A percentile compares a stretch with the other conserved stretches of the same genome.
Conservation (phyloP, 2,797 vertebrate species). For the Melopsittacus undulatus region DNA sequence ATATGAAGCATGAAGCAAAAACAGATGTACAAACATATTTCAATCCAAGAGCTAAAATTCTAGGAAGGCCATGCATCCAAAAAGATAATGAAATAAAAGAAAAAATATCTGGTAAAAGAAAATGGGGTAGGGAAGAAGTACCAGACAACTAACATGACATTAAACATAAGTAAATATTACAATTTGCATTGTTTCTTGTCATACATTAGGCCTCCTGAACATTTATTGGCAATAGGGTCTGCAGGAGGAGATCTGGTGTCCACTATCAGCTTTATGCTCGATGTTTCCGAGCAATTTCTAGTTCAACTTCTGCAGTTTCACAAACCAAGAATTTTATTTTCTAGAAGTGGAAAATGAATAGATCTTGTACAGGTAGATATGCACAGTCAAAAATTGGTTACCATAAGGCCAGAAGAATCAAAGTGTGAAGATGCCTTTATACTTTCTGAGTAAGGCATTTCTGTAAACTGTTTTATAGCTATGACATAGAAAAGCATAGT, state of each 20-base stretch:
- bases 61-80: neutral
- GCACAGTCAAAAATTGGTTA: slow-evolving; percentile 20
- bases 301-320: neutral
- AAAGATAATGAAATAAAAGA: neutral
- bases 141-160: neutral
- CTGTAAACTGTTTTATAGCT: slow-evolving; percentile 51
- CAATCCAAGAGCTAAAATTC: neutral
- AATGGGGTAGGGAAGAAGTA: neutral
- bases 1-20: neutral
- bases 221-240: neutral
- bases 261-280: neutral
- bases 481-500: slow-evolving; percentile 44
- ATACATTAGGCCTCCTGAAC: neutral
- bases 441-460: slow-evolving; percentile 37
- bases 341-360: neutral
- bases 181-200: neutral
- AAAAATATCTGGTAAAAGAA: neutral
- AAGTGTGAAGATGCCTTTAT: slow-evolving; percentile 20
- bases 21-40: neutral
- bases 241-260: neutral
- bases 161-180: neutral
- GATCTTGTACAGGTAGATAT: neutral
- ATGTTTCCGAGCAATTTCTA: neutral
- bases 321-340: neutral
- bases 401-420: slow-evolving; percentile 62